Evolutionary conservation across 1,140 invertebrate species (phyloP), one percentile per base, ranked within the genome.

Genomic region (Calliphora vicina): DNA sequence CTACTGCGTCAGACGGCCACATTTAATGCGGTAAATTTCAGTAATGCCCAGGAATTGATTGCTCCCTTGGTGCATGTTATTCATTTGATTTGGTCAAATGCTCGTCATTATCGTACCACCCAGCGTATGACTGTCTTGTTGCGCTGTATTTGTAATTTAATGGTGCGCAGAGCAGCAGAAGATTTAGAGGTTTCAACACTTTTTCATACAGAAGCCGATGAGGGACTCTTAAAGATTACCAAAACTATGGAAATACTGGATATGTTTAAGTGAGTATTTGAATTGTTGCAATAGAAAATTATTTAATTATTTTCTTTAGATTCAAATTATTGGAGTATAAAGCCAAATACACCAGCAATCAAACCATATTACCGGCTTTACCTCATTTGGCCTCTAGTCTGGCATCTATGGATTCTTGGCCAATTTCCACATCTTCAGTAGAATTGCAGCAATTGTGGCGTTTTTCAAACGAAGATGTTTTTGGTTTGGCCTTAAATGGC

Each of bases 61-160:
- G 92, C 93, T 27, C 94, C 94, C 0, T 90, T 97, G 87, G 91
- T 94, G 13, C 93, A 97, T 85, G 94, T 94, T 45, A 92, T 98
- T 3, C 96, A 96, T 83, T 90, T 97, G 6, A 91, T 97, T n/a
- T 98, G 97, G 97, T 94, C 94, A 2, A 94, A 96, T 88, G 97
- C 96, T 0, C 93, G 94, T 85, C 95, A 96, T 89, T 98, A 96
- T 89, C 95, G 96, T 85, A 94, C 93, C 26, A 94, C 95, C 2
- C 94, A 94, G n/a, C 91, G 94, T 82, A 94, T 97, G 86, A 93
- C 96, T 42, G 93, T 94, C 1, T 89, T 97, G 0, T 87, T 97
- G 12, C 93, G 93, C 87, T 93, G 95, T 90, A 92, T 96, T 50
- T 93, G 93, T 72, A 97, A 97, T 91, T 89, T 96, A 86, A 84